phyloP scores from a whole-genome alignment of 2,888 invertebrate genomes.

The Andrena marginata region DNA sequence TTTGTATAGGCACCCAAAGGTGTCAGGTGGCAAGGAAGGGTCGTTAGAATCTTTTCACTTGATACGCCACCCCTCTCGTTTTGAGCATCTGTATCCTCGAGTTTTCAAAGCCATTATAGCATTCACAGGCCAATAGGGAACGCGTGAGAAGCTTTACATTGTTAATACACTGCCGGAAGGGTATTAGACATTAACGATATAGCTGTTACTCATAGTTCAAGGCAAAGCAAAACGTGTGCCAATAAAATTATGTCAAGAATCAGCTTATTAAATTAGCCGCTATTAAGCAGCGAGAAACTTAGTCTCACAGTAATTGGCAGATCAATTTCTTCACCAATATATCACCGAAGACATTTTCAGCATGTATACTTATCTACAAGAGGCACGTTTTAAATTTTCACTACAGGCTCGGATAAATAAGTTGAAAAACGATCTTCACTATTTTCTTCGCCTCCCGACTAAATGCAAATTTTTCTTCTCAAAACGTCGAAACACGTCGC shows the following conservation, averaged over 20 bases:
- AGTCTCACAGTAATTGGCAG: too few species aligned
- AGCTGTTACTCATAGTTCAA: background rate
- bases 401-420: too few species aligned
- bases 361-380: background rate
- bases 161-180: conserved; percentile 4
- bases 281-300: background rate
- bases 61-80: conserved; percentile 19
- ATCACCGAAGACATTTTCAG: background rate
- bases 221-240: background rate
- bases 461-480: too few species aligned
- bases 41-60: conserved; percentile 59
- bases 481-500: too few species aligned
- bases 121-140: conserved; percentile 13
- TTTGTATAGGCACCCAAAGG: conserved; percentile 1
- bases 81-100: conserved; percentile 61
- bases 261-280: background rate
- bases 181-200: conserved; percentile 8
- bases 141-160: conserved; percentile 2
- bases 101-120: conserved; percentile 40
- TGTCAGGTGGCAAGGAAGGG: conserved; percentile 61
- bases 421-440: too few species aligned
- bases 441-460: too few species aligned
- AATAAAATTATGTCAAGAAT: background rate
- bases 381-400: background rate
- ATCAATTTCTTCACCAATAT: too few species aligned